Evolutionary conservation across 2,888 invertebrate species (phyloP).

Genomic region (Noctua fimbriata): DNA sequence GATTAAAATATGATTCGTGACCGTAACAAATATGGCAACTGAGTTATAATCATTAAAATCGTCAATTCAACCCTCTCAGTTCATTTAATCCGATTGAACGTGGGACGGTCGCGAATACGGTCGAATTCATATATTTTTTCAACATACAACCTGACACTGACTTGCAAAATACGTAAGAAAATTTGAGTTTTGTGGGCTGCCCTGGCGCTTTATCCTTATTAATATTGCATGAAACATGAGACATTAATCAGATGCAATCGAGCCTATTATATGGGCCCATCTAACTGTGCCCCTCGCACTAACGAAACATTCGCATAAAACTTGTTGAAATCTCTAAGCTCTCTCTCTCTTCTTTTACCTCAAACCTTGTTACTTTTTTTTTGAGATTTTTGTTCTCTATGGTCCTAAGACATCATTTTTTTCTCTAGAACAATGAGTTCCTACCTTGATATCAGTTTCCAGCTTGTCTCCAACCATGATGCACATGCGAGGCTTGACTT

Average conservation of each 20-base stretch:
- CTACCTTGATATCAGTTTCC: constrained; percentile 95
- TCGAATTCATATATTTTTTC: too few species aligned
- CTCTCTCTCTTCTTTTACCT: not conserved
- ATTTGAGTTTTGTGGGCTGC: too few species aligned
- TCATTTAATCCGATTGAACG: too few species aligned
- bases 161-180: too few species aligned
- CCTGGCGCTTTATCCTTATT: not conserved
- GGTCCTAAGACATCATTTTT: not conserved
- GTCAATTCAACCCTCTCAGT: too few species aligned
- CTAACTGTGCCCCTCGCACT: not conserved
- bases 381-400: too few species aligned
- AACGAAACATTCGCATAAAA: not conserved
- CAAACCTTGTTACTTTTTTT: not conserved
- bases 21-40: too few species aligned
- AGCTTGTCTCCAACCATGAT: constrained; percentile 97
- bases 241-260: not conserved
- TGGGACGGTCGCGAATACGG: too few species aligned
- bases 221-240: too few species aligned
- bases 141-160: too few species aligned
- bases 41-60: too few species aligned
- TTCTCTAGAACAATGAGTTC: not conserved
- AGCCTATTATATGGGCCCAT: not conserved
- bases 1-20: too few species aligned
- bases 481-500: constrained; percentile 93
- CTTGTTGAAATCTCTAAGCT: not conserved